phyloP scores from a whole-genome alignment of 2,888 invertebrate species.

The Megalurothrips usitatus region DNA sequence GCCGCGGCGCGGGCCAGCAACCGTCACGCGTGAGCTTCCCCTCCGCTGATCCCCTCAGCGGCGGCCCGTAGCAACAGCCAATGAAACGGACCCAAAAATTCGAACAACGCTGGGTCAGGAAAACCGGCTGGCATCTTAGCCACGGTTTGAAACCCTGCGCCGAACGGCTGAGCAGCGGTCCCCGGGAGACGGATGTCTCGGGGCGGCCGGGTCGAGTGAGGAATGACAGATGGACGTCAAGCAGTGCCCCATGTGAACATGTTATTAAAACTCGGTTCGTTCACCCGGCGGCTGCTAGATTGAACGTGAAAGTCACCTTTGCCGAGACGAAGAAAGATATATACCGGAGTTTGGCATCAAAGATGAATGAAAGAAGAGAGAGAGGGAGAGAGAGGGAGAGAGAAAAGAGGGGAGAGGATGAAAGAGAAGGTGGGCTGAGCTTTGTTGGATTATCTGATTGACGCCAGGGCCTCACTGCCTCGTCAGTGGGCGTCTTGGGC shows the following conservation, averaged over 20 bases:
- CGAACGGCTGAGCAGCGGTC: neutral
- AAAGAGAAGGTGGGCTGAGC: neutral
- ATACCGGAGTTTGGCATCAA: neutral
- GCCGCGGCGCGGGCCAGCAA: too few species aligned
- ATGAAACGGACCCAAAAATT: neutral
- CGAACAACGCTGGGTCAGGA: neutral
- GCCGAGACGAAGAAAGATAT: neutral
- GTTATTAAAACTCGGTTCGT: slow-evolving; percentile 20
- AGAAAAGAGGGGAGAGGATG: too few species aligned
- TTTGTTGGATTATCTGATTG: slow-evolving; percentile 6
- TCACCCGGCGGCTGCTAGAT: slow-evolving; percentile 23
- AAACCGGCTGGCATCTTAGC: neutral
- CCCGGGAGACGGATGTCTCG: neutral
- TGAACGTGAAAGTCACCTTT: slow-evolving; percentile 24
- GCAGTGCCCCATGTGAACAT: slow-evolving; percentile 21
- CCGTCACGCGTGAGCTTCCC: too few species aligned
- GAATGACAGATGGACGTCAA: slow-evolving; percentile 22
- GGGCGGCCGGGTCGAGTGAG: neutral
- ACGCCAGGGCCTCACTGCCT: neutral
- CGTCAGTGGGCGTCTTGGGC: neutral
- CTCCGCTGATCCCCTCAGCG: neutral
- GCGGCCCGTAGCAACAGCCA: neutral
- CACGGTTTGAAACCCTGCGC: neutral
- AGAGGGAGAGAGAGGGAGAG: neutral
- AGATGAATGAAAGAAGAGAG: neutral